Evolutionary conservation across 2,888 invertebrate species (phyloP).

Genomic region (Chorisops tibialis): DNA sequence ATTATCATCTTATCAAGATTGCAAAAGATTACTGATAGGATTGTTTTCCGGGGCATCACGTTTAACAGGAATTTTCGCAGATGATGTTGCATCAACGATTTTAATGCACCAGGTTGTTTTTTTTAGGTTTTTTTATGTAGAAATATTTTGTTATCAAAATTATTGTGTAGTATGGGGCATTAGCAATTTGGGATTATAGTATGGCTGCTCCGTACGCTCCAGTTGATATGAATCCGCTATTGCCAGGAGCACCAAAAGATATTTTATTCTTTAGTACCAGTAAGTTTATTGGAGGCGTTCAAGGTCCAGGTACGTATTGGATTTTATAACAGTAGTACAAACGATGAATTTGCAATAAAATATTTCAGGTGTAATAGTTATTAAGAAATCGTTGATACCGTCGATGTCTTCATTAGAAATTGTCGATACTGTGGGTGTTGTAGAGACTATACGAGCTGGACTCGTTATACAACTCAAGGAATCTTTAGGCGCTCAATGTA

Average conservation of each 20-base stretch:
- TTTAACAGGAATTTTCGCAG: conserved; percentile 82
- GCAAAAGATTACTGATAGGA: conserved; percentile 71
- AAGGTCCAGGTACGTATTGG: conserved; percentile 66
- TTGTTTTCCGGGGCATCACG: conserved; percentile 85
- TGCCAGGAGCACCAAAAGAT: conserved; percentile 76
- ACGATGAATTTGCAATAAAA: too few relatives aligned
- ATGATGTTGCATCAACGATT: conserved; percentile 77
- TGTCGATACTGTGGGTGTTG: conserved; percentile 70
- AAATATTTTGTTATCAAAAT: background rate
- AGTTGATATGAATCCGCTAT: conserved; percentile 80
- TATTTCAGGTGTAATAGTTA: conserved; percentile 63
- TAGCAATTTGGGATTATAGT: conserved; percentile 89
- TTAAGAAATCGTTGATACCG: conserved; percentile 58
- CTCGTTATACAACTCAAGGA: conserved; percentile 83
- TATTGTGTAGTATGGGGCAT: conserved; percentile 62
- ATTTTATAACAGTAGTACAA: too few relatives aligned
- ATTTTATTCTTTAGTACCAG: conserved; percentile 86
- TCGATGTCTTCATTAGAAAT: conserved; percentile 52
- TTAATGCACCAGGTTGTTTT: conserved; percentile 67
- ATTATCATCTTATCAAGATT: conserved; percentile 61
- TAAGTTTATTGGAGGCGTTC: conserved; percentile 87
- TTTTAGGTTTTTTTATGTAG: background rate
- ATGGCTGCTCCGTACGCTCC: conserved; percentile 75
- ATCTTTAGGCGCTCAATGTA: conserved; percentile 69
- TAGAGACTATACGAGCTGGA: conserved; percentile 80